Conservation (phyloP, 2,113 vertebrate species). For the Benitochromis conjunctus region DNA sequence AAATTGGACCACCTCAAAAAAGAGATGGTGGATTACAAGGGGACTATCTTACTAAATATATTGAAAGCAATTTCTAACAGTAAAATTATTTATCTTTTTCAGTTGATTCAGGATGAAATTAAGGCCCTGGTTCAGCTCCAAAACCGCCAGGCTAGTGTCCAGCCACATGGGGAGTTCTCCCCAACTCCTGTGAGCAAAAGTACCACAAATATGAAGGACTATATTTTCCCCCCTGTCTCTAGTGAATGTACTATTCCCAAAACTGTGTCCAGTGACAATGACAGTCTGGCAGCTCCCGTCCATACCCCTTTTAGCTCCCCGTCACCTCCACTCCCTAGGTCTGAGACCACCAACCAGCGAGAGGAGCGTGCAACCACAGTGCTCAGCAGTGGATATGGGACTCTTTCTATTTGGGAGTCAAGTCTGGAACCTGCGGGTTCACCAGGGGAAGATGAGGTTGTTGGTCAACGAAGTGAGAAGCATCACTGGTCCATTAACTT, state of each 20-base stretch:
- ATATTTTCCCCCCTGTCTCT: slow-evolving; percentile 11
- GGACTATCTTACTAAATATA: not conserved
- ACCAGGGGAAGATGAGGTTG: not conserved
- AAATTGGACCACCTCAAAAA: not conserved
- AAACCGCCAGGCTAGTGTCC: slow-evolving; percentile 59
- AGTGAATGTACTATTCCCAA: not conserved
- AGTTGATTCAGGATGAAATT: slow-evolving; percentile 95
- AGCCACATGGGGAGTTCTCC: slow-evolving; percentile 35
- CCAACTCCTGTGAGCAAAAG: slow-evolving; percentile 31
- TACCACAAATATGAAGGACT: slow-evolving; percentile 42
- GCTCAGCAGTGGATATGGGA: slow-evolving; percentile 86
- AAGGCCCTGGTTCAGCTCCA: slow-evolving; percentile 85
- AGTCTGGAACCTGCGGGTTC: slow-evolving; percentile 18
- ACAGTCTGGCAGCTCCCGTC: slow-evolving; percentile 35
- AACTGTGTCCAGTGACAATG: slow-evolving; percentile 16
- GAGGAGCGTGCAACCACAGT: slow-evolving; percentile 62
- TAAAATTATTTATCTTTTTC: not conserved
- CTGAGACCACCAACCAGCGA: slow-evolving; percentile 43
- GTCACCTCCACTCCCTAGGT: slow-evolving; percentile 43
- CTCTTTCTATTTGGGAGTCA: slow-evolving; percentile 74
- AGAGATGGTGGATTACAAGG: not conserved
- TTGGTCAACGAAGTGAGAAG: not conserved
- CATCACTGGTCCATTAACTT: slow-evolving; percentile 12
- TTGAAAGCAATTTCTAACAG: not conserved
- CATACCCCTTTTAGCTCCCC: slow-evolving; percentile 56